A percentile compares a stretch with the other conserved stretches of the same genome.
Conservation (phyloP, 2,888 invertebrate species). For the Lomographa bimaculata region DNA sequence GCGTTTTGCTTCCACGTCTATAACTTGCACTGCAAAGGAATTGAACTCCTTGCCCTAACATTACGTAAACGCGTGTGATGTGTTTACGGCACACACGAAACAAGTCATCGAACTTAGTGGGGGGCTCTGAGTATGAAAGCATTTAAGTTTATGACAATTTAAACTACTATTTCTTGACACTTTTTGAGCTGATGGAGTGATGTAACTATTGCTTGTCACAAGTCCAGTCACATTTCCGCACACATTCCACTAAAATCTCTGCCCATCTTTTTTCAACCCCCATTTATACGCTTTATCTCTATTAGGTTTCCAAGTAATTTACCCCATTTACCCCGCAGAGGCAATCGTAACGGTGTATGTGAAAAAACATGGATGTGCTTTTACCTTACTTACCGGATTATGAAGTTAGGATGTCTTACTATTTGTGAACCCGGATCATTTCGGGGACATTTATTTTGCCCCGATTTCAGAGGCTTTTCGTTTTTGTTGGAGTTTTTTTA, state of each 20-base stretch:
- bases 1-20: too few relatives aligned
- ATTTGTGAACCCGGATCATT: constrained; percentile 8
- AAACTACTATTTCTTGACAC: too few relatives aligned
- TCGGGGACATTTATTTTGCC: background rate
- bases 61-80: too few relatives aligned
- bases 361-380: constrained; percentile 23
- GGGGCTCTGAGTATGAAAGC: too few relatives aligned
- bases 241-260: constrained; percentile 5
- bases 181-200: too few relatives aligned
- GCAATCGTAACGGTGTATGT: constrained; percentile 17
- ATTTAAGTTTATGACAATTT: too few relatives aligned
- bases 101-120: too few relatives aligned
- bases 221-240: too few relatives aligned
- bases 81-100: too few relatives aligned
- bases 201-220: too few relatives aligned
- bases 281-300: constrained; percentile 41
- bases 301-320: constrained; percentile 48
- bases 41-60: too few relatives aligned
- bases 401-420: constrained; percentile 22
- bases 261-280: constrained; percentile 11
- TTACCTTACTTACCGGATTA: constrained; percentile 20
- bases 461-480: constrained; percentile 7
- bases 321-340: constrained; percentile 32
- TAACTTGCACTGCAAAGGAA: too few relatives aligned
- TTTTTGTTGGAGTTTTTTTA: constrained; percentile 12